Base-by-base conservation (phyloP, 92 coral and sea anemone species). In the Actinostola sp. region DNA sequence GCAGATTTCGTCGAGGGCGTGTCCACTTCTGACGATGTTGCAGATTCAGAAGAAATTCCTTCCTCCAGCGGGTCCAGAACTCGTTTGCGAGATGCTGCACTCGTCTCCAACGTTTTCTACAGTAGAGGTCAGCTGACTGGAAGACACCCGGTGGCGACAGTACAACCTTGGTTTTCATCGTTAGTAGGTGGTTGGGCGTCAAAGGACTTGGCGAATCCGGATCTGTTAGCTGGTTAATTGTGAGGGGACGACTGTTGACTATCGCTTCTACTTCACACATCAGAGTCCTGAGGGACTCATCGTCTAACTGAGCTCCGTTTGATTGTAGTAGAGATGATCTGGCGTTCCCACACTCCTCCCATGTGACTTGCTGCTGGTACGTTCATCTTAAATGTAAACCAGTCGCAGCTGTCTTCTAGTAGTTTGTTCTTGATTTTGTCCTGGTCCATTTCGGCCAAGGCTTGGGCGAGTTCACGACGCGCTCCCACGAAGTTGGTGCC, bases 321-420 rank as follows among this genome's bases (percentile, higher is more conserved):
- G 30, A 53, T 42, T 46, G 45, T 10, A 78, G 76, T 25, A 78
- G 58, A 20, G 84, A 54, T 11, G 84, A 31, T 79, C 34, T 56
- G 70, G 55, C 84, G 63, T 53, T 77, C 82, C 75, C 82, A 66
- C 6, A 33, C 66, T 26, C 82, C n/a, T n/a, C n/a, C n/a, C n/a
- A n/a, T n/a, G n/a, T n/a, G n/a, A n/a, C n/a, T n/a, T n/a, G n/a
- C 84, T 15, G 81, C 32, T 49, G 86, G 81, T 17, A 73, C 75
- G 36, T 81, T 81, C 86, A 81, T 81, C 23, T 81, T 65, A 50
- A 81, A 81, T 25, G 67, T 12, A 14, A 81, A 8, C 75, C 69
- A 81, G 14, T 81, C 86, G 27, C 86, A 81, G 8, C 65, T 29
- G 14, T 81, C 25, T 48, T 81, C 45, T 1, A 72, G 57, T 26